Evolutionary conservation across 64 coral and sea anemone species (phyloP), one percentile per base, ranked within the genome.

Genomic region (Pocillopora damicornis): DNA sequence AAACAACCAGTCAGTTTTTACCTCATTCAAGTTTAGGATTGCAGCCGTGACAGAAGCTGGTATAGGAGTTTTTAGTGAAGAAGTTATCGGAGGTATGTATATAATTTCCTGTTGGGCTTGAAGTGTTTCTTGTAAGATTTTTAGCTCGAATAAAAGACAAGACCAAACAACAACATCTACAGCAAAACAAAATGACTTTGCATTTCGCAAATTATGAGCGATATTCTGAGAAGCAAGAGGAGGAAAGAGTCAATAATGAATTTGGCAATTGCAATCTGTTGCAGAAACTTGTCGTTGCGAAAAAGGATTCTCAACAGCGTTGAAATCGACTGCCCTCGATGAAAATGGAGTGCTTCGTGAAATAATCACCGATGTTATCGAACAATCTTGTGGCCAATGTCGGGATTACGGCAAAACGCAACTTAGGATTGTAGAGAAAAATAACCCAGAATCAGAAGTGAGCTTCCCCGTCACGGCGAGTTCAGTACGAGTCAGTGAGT

Each of bases 231-330:
- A 51, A 51, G 42, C 7, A 51, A 4, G 42, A 2, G 7, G 7
- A 7, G 42, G 7, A 51, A 51, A 51, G 42, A 51, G 7, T 51
- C 42, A 7, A 51, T 51, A 51, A 2, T 51, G 42, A 51, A 51
- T 51, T 51, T 51, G 42, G 7, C 42, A 7, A 7, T 51, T 51
- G 42, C 42, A 7, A 51, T 51, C 7, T 51, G 3, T 37, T 25
- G 6, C 35, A 84, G 81, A 72, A 71, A 72, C 81, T 18, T 84
- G 81, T 13, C 37, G 37, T 57, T 84, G 81, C 23, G 63, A 65
- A 22, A 69, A 84, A 71, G 20, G 51, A 23, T 67, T 84, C 9
- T 18, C 81, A 14, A 25, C 65, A 17, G 3, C 66, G 20, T 65
- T 23, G 42, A 9, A 57, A 45, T 10, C 9, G 38, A 65, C 35